phyloP scores from a whole-genome alignment of 2,888 invertebrate species.

The Didymodactylos carnosus region DNA sequence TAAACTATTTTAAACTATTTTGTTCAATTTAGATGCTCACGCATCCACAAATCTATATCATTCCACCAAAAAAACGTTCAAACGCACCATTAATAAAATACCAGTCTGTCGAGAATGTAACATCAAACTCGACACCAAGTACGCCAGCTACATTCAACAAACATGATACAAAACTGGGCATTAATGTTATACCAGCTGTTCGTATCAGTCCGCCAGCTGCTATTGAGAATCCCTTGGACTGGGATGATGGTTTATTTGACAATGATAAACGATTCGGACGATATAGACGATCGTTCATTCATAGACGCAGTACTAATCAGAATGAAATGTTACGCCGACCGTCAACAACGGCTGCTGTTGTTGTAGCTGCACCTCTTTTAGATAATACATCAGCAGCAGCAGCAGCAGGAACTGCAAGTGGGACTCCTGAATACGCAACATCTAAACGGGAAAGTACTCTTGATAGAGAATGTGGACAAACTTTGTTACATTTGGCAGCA shows the following conservation, averaged over 20 bases:
- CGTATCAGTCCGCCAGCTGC: background rate
- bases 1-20: no score
- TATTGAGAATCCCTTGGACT: background rate
- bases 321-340: background rate
- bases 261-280: background rate
- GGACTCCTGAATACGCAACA: background rate
- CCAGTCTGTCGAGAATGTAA: no score
- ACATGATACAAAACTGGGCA: no score
- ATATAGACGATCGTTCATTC: background rate
- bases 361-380: background rate
- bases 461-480: background rate
- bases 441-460: background rate
- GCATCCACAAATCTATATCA: background rate
- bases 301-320: background rate
- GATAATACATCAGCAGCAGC: background rate
- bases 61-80: background rate
- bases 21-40: no score
- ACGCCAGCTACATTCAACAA: no score
- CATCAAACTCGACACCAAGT: background rate
- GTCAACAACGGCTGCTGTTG: background rate
- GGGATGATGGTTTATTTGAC: no score
- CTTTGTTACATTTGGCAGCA: background rate
- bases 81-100: background rate
- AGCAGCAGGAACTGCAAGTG: background rate
- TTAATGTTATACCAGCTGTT: background rate